A percentile compares a stretch with the other conserved stretches of the same genome.
These are phyloP conservation scores for Piprites chloris DNA, from an alignment of 2,113 vertebrate genomes.

Conservation along the genomic window DNA sequence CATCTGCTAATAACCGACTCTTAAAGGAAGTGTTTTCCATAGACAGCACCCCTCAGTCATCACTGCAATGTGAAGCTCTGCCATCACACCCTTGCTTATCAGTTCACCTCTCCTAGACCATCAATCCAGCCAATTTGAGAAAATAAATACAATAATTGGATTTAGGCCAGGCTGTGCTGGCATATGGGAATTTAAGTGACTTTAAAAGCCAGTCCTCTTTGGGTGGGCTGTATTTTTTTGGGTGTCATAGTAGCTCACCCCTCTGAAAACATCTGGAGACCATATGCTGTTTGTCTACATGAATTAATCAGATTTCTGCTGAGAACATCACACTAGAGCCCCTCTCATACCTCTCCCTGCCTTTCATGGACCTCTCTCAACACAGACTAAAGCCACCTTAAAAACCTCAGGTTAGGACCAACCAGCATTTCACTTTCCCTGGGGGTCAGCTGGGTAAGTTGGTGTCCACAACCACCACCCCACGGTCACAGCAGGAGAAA, in stretches of 20 bases:
- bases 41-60: background rate
- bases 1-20: background rate
- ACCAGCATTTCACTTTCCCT: background rate
- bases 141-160: background rate
- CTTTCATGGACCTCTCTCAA: background rate
- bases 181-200: background rate
- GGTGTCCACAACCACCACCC: background rate
- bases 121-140: background rate
- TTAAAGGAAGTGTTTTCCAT: background rate
- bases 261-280: background rate
- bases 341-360: background rate
- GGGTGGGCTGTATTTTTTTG: background rate
- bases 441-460: background rate
- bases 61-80: background rate
- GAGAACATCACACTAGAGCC: background rate
- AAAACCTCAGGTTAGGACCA: background rate
- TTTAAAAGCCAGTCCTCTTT: background rate
- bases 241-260: background rate
- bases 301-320: background rate
- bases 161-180: background rate
- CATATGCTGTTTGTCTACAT: background rate
- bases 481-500: background rate
- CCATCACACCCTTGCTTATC: background rate
- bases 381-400: background rate
- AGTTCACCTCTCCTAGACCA: background rate